Percentiles rank a stretch among this genome's conserved stretches.
phyloP scores from a whole-genome alignment of 2,113 vertebrate genomes.

The Campylorhamphus procurvoides region DNA sequence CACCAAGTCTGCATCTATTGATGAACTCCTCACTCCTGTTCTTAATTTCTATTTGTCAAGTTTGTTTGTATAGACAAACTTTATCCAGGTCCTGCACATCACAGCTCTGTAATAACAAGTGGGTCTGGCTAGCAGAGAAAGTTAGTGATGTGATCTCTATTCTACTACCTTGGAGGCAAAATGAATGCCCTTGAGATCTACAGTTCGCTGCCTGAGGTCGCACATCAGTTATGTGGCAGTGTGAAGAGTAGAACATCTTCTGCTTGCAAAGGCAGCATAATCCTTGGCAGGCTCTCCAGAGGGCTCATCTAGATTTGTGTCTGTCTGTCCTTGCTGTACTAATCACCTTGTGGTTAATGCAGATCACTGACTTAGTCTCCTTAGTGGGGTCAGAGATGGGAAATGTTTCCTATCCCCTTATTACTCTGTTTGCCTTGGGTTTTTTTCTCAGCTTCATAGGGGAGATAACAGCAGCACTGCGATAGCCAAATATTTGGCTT shows the following conservation, averaged over 20 bases:
- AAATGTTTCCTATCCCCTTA: not conserved
- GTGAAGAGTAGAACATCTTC: not conserved
- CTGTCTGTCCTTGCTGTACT: not conserved
- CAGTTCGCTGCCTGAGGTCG: rapidly evolving
- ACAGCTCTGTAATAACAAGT: not conserved
- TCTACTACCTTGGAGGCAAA: not conserved
- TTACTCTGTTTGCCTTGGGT: conserved; percentile 1
- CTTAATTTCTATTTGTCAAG: not conserved
- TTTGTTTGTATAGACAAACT: not conserved
- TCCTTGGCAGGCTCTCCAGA: not conserved
- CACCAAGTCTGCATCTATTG: not conserved
- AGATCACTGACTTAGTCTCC: not conserved
- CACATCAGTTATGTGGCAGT: not conserved
- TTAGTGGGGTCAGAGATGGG: not conserved
- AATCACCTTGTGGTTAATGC: not conserved
- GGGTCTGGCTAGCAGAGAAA: not conserved
- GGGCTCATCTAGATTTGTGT: not conserved
- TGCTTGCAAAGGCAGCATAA: not conserved
- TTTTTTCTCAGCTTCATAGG: not conserved
- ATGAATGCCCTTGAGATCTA: rapidly evolving
- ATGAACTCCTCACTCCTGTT: not conserved
- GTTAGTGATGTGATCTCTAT: rapidly evolving
- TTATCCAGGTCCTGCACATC: not conserved
- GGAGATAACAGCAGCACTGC: not conserved
- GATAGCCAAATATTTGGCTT: conserved; percentile 28